Percentiles rank a stretch among this genome's conserved stretches.
Evolutionary conservation across 2,797 vertebrate species (phyloP).

Genomic region (Argyrosomus regius): DNA sequence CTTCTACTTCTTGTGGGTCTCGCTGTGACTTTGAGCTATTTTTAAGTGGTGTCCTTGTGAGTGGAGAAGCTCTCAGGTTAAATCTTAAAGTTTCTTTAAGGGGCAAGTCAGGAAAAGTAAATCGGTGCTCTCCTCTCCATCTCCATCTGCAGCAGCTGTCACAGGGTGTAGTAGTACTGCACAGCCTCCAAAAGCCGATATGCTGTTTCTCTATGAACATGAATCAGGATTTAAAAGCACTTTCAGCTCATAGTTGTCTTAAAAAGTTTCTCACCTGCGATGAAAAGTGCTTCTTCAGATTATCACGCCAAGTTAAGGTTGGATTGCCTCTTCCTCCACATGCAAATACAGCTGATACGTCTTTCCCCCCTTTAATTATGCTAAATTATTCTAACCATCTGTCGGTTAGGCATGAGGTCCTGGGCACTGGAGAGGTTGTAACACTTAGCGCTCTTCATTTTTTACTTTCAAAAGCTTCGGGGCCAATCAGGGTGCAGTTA

Average conservation of each 20-base stretch:
- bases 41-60: not conserved
- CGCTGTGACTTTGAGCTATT: not conserved
- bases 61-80: not conserved
- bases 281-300: conserved; percentile 39
- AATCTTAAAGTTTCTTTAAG: not conserved
- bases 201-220: not conserved
- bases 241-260: conserved; percentile 23
- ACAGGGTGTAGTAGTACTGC: not conserved
- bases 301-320: conserved; percentile 43
- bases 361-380: conserved; percentile 56
- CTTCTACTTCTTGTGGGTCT: not conserved
- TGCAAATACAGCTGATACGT: conserved; percentile 45
- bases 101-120: not conserved
- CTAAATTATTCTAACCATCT: conserved; percentile 73
- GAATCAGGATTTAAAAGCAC: conserved; percentile 19
- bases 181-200: not conserved
- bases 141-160: not conserved
- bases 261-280: conserved; percentile 51
- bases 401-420: conserved; percentile 43
- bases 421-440: conserved; percentile 48
- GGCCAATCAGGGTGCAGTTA: conserved; percentile 37
- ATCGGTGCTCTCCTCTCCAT: not conserved
- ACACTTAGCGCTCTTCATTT: conserved; percentile 42
- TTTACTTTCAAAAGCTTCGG: conserved; percentile 37
- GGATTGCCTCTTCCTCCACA: conserved; percentile 36